These are phyloP conservation scores for Bos javanicus DNA, from an alignment of 2,113 vertebrate genomes.

Conservation along the genomic window DNA sequence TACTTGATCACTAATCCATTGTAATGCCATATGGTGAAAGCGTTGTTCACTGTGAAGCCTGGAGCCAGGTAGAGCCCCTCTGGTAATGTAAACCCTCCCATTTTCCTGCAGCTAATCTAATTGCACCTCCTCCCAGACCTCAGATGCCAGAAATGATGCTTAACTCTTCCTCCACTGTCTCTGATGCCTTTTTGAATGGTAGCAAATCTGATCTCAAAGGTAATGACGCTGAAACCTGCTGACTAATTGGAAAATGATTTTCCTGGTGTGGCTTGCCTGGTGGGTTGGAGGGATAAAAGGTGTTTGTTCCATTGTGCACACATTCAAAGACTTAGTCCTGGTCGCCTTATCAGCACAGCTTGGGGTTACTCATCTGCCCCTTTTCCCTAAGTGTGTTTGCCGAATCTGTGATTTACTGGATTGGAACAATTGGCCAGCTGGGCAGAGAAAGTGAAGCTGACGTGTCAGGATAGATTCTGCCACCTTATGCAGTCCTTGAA, in stretches of 20 bases:
- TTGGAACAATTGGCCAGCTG: slow-evolving; percentile 68
- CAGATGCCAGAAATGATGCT: slow-evolving; percentile 80
- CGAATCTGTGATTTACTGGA: slow-evolving; percentile 65
- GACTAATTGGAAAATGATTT: slow-evolving; percentile 81
- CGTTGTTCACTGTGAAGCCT: slow-evolving; percentile 80
- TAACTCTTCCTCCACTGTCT: slow-evolving; percentile 80
- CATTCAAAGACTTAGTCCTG: slow-evolving; percentile 43
- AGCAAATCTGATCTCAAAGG: slow-evolving; percentile 81
- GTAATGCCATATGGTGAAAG: slow-evolving; percentile 82
- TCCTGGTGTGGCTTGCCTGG: slow-evolving; percentile 71
- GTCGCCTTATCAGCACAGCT: not conserved
- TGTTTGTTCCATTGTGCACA: slow-evolving; percentile 61
- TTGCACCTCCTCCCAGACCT: slow-evolving; percentile 79
- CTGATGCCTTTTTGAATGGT: slow-evolving; percentile 81
- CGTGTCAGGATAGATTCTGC: slow-evolving; percentile 62
- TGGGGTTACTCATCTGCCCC: slow-evolving; percentile 60
- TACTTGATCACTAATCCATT: slow-evolving; percentile 82
- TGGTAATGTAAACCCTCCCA: slow-evolving; percentile 78
- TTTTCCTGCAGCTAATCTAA: slow-evolving; percentile 81
- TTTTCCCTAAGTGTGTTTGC: slow-evolving; percentile 39
- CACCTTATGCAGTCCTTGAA: slow-evolving; percentile 69
- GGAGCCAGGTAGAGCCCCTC: slow-evolving; percentile 81
- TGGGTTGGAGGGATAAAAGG: slow-evolving; percentile 57
- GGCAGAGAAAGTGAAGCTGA: slow-evolving; percentile 66
- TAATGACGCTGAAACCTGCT: slow-evolving; percentile 82